Evolutionary conservation across 2,888 invertebrate species (phyloP), one percentile per base, ranked within the genome.

Genomic region (Tillus elongatus): DNA sequence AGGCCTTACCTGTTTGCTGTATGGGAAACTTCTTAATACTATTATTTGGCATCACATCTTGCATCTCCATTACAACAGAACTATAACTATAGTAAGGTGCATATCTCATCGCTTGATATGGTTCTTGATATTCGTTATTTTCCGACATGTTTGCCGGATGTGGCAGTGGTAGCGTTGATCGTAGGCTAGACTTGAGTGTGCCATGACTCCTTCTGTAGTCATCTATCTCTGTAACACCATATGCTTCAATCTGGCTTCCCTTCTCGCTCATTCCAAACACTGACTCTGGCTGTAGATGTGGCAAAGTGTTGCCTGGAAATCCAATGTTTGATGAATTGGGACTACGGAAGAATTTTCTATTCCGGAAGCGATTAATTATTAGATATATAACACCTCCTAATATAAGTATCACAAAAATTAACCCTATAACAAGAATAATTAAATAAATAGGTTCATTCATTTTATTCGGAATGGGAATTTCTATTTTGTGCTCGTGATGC

Each of bases 11-110:
- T 46, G 55, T 52, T 45, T 57, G 56, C 37, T 56, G 54, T 35
- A 57, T 49, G 30, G 52, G 50, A 44, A 43, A 51, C 47, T 61
- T 61, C 36, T 58, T 61, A 43, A 54, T 50, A 51, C 57, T 69
- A 58, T 74, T 73, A 58, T 74, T 73, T 44, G 69, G 70, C 57
- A 67, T 65, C 56, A 77, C 75, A 63, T 81, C 78, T 61, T 79
- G 75, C 79, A 82, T 82, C 66, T 82, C 82, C 67, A 82, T 73
- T 54, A 82, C 72, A 32, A 82, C 80, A 15, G 81, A 78, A 61
- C 79, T 81, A 66, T 82, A 82, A 58, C 78, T 79, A 61, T 81
- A 82, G 62, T 82, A 82, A 2, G 82, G 83, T 9, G 82, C 78
- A 57, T 79, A 81, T 60, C 79, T 78, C 48, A 82, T 66, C 12